Evolutionary conservation across 2,113 vertebrate species (phyloP).

Genomic region (Chionomys nivalis): DNA sequence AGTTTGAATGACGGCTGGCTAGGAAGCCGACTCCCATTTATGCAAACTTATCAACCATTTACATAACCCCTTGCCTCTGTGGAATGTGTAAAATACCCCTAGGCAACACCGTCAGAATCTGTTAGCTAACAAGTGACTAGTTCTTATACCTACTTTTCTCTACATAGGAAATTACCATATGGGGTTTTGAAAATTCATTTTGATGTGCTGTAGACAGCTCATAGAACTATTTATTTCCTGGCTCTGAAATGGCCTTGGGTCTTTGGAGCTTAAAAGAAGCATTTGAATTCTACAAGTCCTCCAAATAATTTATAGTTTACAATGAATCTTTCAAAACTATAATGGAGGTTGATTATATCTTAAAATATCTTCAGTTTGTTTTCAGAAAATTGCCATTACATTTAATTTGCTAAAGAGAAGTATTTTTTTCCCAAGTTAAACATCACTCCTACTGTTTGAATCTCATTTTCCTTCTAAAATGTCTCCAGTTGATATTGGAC

Average conservation of each 20-base stretch:
- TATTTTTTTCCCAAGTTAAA: constrained; percentile 53
- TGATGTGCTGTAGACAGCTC: neutral
- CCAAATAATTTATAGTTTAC: constrained; percentile 53
- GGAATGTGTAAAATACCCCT: neutral
- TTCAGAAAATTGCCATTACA: constrained; percentile 61
- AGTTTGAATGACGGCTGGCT: constrained; percentile 9
- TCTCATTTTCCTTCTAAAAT: constrained; percentile 59
- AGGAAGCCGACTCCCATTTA: neutral
- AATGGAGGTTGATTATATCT: constrained; percentile 48
- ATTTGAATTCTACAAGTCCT: constrained; percentile 41
- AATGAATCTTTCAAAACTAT: constrained; percentile 65
- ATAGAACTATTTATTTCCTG: constrained; percentile 33
- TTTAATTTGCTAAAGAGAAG: constrained; percentile 62
- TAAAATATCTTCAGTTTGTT: constrained; percentile 44
- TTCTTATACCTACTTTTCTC: neutral
- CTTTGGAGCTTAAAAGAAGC: constrained; percentile 35
- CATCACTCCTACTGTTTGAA: constrained; percentile 45
- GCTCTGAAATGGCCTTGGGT: neutral
- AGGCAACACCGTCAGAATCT: neutral
- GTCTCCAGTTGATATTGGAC: constrained; percentile 19
- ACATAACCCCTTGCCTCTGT: neutral
- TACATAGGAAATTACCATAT: constrained; percentile 21
- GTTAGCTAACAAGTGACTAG: constrained; percentile 35
- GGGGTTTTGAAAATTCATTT: constrained; percentile 10
- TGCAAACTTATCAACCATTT: neutral